Base-by-base conservation (phyloP, 1,140 invertebrate genomes). In the Micrasema minimum region DNA sequence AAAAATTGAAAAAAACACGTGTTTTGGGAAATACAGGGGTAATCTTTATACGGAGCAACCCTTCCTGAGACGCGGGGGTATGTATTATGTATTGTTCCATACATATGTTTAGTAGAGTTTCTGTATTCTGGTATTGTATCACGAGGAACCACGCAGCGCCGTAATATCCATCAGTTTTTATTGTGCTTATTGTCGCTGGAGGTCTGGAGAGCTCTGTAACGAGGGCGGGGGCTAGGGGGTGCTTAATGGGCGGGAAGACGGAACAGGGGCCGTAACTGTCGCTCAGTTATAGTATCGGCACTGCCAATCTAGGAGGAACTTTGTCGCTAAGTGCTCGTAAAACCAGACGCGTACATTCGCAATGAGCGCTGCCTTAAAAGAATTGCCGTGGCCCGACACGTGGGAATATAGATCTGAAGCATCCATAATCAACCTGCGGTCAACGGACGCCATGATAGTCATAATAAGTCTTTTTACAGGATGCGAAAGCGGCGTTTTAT, bases 101-200 rank as follows among this genome's bases (percentile, higher is more conserved):
- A n/a, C n/a, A n/a, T n/a, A n/a, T n/a, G n/a, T n/a, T n/a, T n/a
- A n/a, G n/a, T n/a, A n/a, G n/a, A 68, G 50, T 68, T 68, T 57
- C 50, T 68, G 53, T 35, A 43, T 45, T 46, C 66, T 31, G 20
- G 22, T 20, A 45, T 55, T 23, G 66, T 20, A 45, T 20, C 51
- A 14, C n/a, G 20, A 16, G 51, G 51, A 5, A 7, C 48, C 66
- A 72, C 70, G 70, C 70, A 66, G 70, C 65, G n/a, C 50, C 31
- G 70, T 55, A 72, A 72, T 72, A 72, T 72, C 64, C 70, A 72
- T 72, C 70, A 72, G 70, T 72, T 72, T 72, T 72, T 72, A 72
- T 72, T 72, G 64, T 37, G 64, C 45, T 66, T 66, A 66, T 66
- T 66, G 66, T 45, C 51, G 18, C 48, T 41, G 20, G 38, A 16